Percentiles rank a stretch among this genome's conserved stretches.
These are phyloP conservation scores for Papilio polytes DNA, from an alignment of 1,140 invertebrate genomes.

Conservation along the genomic window DNA sequence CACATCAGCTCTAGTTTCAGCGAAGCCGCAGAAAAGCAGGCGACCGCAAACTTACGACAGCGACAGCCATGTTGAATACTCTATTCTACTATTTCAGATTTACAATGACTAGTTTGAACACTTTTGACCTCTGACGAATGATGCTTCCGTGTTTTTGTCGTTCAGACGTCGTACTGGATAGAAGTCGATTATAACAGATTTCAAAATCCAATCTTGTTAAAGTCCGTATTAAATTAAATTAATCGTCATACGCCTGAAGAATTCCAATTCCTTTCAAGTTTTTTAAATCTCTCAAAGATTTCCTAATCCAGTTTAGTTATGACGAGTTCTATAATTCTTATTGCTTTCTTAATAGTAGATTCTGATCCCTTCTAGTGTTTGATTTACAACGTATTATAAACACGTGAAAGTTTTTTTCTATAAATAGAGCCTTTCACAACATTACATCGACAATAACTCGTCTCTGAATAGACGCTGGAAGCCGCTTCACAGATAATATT, in stretches of 20 bases:
- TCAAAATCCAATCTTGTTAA: neutral
- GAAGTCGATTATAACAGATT: neutral
- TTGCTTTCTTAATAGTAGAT: constrained; percentile 8
- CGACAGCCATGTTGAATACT: neutral
- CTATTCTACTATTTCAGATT: neutral
- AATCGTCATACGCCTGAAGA: neutral
- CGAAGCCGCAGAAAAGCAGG: constrained; percentile 30
- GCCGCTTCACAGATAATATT: constrained; percentile 33
- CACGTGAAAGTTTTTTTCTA: constrained; percentile 39
- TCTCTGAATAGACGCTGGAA: constrained; percentile 33
- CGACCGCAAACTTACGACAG: neutral
- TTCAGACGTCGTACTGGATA: no score
- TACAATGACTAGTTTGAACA: neutral
- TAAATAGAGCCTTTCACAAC: constrained; percentile 38
- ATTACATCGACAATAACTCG: constrained; percentile 39
- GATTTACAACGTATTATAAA: constrained; percentile 31
- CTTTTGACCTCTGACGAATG: neutral
- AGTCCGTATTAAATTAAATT: neutral
- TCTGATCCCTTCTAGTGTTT: constrained; percentile 22
- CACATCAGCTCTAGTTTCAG: constrained; percentile 28
- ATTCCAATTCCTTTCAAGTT: constrained; percentile 18
- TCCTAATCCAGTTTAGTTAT: neutral
- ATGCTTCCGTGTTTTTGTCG: neutral
- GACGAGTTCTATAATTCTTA: neutral
- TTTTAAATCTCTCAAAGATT: neutral